Evolutionary conservation across 2,888 invertebrate genomes (phyloP).

Genomic region (Plebejus melissa): DNA sequence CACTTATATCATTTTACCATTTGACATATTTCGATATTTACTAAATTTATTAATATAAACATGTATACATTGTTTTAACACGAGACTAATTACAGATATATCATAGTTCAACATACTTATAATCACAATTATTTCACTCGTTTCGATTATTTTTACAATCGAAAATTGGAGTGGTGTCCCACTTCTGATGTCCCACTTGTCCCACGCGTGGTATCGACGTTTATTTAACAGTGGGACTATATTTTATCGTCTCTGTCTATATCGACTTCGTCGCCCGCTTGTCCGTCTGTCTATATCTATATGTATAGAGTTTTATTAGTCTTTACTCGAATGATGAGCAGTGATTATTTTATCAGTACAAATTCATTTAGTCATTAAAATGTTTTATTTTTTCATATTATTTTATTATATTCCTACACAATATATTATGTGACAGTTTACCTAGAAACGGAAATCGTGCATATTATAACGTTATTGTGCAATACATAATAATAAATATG

Average conservation of each 20-base stretch:
- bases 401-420: slow-evolving; percentile 34
- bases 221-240: slow-evolving; percentile 12
- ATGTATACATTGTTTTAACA: slow-evolving; percentile 20
- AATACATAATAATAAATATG: not conserved
- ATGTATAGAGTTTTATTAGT: not conserved
- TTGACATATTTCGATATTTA: slow-evolving; percentile 11
- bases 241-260: slow-evolving; percentile 11
- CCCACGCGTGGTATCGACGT: not conserved
- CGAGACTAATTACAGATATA: not conserved
- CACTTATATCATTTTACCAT: slow-evolving; percentile 22
- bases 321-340: slow-evolving; percentile 45
- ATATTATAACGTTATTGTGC: not conserved
- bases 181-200: not conserved
- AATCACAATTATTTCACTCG: not conserved
- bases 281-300: slow-evolving; percentile 18
- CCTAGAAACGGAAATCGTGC: not conserved
- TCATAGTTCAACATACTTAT: not conserved
- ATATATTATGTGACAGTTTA: not conserved
- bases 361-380: slow-evolving; percentile 62
- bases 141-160: slow-evolving; percentile 21
- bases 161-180: not conserved
- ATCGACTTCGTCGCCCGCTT: slow-evolving; percentile 2
- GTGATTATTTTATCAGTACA: slow-evolving; percentile 68
- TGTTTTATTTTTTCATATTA: slow-evolving; percentile 48
- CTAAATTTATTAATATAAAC: slow-evolving; percentile 18